Evolutionary conservation across 2,888 invertebrate genomes (phyloP).

Genomic region (Scaptomyza reducta): DNA sequence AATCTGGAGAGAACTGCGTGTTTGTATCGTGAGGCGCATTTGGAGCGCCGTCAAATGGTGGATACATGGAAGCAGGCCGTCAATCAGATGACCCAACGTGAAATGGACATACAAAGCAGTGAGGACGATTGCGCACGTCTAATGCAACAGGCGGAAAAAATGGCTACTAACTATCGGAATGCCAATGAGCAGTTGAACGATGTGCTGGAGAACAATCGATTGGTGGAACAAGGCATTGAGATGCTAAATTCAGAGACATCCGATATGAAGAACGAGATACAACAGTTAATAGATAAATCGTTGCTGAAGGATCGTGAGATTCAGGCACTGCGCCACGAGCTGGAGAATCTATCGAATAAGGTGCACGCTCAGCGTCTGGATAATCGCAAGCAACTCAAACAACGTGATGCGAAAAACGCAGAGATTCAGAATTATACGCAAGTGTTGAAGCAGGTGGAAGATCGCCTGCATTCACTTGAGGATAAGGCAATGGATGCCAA

Average conservation of each 20-base stretch:
- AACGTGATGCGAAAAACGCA: slow-evolving; percentile 51
- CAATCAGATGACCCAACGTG: slow-evolving; percentile 88
- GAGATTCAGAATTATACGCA: slow-evolving; percentile 63
- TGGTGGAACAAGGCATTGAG: slow-evolving; percentile 84
- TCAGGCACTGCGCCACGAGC: slow-evolving; percentile 76
- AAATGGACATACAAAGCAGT: slow-evolving; percentile 87
- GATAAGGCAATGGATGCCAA: slow-evolving; percentile 79
- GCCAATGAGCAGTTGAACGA: slow-evolving; percentile 85
- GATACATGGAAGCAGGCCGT: slow-evolving; percentile 90
- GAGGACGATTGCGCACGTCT: slow-evolving; percentile 82
- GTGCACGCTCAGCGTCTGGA: slow-evolving; percentile 80
- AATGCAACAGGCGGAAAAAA: slow-evolving; percentile 77
- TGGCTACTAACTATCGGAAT: slow-evolving; percentile 83
- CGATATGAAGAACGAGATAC: slow-evolving; percentile 79
- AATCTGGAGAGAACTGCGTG: slow-evolving; percentile 85
- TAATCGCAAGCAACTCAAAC: slow-evolving; percentile 73
- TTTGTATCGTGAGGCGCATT: slow-evolving; percentile 86
- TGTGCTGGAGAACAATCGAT: slow-evolving; percentile 85
- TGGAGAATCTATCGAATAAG: slow-evolving; percentile 78
- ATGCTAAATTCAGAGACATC: slow-evolving; percentile 83
- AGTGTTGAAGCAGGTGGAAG: slow-evolving; percentile 61
- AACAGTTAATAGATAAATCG: slow-evolving; percentile 80
- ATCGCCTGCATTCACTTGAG: slow-evolving; percentile 69
- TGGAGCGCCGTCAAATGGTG: slow-evolving; percentile 88
- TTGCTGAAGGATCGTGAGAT: slow-evolving; percentile 84